Evolutionary conservation across 2,888 invertebrate genomes (phyloP).

Genomic region (Melikaiella ostensackeni): DNA sequence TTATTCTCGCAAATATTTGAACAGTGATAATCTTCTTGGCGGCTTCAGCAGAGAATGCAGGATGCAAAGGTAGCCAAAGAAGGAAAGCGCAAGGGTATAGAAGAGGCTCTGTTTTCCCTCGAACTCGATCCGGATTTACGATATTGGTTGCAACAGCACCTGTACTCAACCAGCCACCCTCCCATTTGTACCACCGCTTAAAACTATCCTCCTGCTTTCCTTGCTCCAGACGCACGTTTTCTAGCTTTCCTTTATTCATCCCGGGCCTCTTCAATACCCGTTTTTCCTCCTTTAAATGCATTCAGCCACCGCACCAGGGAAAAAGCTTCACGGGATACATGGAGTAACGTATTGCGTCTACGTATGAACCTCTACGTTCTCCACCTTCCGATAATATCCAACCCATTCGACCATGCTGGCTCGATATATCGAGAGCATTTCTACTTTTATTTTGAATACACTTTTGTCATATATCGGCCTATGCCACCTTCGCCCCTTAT

Average conservation of each 20-base stretch:
- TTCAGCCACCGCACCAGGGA: conserved; percentile 40
- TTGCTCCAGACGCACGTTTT: conserved; percentile 55
- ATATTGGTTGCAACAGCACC: conserved; percentile 72
- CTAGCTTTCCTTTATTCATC: conserved; percentile 65
- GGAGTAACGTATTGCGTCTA: conserved; percentile 38
- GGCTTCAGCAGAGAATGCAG: conserved; percentile 62
- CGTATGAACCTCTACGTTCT: conserved; percentile 32
- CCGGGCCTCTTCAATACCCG: conserved; percentile 47
- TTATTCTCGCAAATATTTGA: conserved; percentile 47
- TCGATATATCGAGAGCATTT: conserved; percentile 28
- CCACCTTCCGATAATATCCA: conserved; percentile 44
- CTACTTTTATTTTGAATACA: conserved; percentile 29
- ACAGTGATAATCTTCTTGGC: conserved; percentile 65
- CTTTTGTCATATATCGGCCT: conserved; percentile 23
- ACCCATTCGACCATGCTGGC: conserved; percentile 31
- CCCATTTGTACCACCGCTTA: conserved; percentile 41
- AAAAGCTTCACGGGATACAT: conserved; percentile 19
- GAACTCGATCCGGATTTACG: conserved; percentile 72
- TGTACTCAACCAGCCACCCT: conserved; percentile 63
- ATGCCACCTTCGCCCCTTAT: conserved; percentile 3
- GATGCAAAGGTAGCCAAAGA: conserved; percentile 61
- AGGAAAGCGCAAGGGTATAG: conserved; percentile 51
- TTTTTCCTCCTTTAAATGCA: conserved; percentile 39
- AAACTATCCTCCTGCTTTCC: conserved; percentile 59
- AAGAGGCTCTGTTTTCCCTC: conserved; percentile 59